Percentiles rank a stretch among this genome's conserved stretches.
These are phyloP conservation scores for Indicator maculatus DNA, from an alignment of 2,113 vertebrate species.

Conservation along the genomic window DNA sequence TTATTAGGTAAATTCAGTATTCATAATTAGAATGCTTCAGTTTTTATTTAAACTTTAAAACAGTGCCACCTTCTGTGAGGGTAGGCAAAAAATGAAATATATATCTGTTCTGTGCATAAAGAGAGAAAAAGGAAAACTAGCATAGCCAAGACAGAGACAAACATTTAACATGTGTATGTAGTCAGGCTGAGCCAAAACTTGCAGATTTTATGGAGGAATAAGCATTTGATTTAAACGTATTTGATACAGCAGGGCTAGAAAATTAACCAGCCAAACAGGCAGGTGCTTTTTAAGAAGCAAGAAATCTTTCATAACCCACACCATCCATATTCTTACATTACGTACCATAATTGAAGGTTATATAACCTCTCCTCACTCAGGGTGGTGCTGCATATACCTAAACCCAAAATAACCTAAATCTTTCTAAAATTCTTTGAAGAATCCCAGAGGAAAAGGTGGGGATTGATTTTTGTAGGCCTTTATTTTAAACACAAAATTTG, in stretches of 20 bases:
- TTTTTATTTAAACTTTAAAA: background rate
- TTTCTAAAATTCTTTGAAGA: background rate
- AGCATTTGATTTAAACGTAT: background rate
- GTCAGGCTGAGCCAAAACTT: background rate
- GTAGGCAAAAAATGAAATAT: background rate
- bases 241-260: background rate
- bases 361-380: background rate
- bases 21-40: background rate
- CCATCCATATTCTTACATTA: background rate
- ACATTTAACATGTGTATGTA: background rate
- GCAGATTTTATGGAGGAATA: background rate
- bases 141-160: background rate
- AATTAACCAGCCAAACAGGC: background rate
- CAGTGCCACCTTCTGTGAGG: background rate
- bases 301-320: background rate
- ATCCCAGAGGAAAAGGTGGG: background rate
- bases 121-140: background rate
- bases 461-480: background rate
- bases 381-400: background rate
- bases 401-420: background rate
- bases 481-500: background rate
- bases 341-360: background rate
- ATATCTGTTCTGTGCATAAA: background rate
- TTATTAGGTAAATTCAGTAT: background rate
- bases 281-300: background rate